Evolutionary conservation across 2,888 invertebrate genomes (phyloP), one percentile per base, ranked within the genome.

Genomic region (Sphaerophoria taeniata): DNA sequence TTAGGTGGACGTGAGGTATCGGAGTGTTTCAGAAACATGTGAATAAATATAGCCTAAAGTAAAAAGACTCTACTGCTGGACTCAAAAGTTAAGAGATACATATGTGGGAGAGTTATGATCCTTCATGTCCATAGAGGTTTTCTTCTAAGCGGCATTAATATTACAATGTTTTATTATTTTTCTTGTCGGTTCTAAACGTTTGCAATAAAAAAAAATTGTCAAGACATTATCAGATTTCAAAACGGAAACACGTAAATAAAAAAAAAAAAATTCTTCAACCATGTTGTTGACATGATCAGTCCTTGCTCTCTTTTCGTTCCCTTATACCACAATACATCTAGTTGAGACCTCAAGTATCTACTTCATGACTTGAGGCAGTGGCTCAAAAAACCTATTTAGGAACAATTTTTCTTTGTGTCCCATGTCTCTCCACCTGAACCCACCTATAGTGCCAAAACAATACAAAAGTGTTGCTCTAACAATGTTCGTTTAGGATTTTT

Each of bases 331-430:
- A 9, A 4, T 43, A 6, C 0, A 43, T 11, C 2, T 9, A 39
- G 39, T 39, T 2, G 0, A 39, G 39, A 24, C 24, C 24, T 24
- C 24, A 24, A 39, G 39, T 39, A 9, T 9, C 3, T 43, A 43
- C 11, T 0, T 7, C 12, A 6, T 9, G 9, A 24, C 0, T 49
- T 49, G 6, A 16, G 49, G 3, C 36, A 4, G 16, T n/a, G 2
- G 11, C 0, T 33, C 2, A 47, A 58, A 58, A 78, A 83, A 83
- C 71, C 63, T 78, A 83, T 78, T 83, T 78, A 71, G 83, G 73
- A 47, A 65, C 65, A 47, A 73, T 69, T 83, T 78, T 74, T 74
- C 78, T 71, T 56, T 49, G 69, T 56, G 58, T 39, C 31, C 4
- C 70, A 51, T 16, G 14, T 51, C 56, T 39, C 55, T 49, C 49